Base-by-base conservation (phyloP, 2,888 invertebrate genomes). In the Cantharis lateralis region DNA sequence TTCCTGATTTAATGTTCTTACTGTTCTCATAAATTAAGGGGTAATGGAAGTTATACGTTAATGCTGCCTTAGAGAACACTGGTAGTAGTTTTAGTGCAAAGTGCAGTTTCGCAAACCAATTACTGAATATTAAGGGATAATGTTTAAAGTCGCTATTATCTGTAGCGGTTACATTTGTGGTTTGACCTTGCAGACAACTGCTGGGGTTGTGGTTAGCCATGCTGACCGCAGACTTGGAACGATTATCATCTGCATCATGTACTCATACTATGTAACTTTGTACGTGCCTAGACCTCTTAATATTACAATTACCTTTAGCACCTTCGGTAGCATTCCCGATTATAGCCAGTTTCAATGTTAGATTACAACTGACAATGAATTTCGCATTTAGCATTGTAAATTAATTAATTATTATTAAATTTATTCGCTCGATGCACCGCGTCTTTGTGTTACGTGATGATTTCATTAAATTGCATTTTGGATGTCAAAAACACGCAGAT, bases 141-240 rank as follows among this genome's bases (percentile, higher is more conserved):
- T 83, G 83, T 83, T 84, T 80, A 81, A 82, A 83, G 82, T 83
- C 82, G 83, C 84, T 85, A 85, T 85, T 85, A 85, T 85, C 80
- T 81, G 83, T 84, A 80, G 79, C 80, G 72, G 80, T 83, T 81
- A 82, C 62, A 81, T 83, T 84, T 84, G 83, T 83, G 85, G 82
- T 82, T 82, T 82, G 83, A 84, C 82, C 84, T 84, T 84, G 83
- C 83, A 83, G 82, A 82, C 82, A 82, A 83, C 83, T 82, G 84
- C 83, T 83, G 82, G 85, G 84, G 83, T 84, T 82, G 85, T 81
- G 86, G 85, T 83, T 84, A 85, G 82, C 86, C 86, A 80, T 83
- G 80, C 80, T 80, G 81, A 81, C 85, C 85, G 84, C 85, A 85
- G 85, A 85, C 85, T 85, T 83, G 82, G 84, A 81, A 82, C 83